Evolutionary conservation across 2,113 vertebrate species (phyloP).

Genomic region (Oreochromis tanganicae): DNA sequence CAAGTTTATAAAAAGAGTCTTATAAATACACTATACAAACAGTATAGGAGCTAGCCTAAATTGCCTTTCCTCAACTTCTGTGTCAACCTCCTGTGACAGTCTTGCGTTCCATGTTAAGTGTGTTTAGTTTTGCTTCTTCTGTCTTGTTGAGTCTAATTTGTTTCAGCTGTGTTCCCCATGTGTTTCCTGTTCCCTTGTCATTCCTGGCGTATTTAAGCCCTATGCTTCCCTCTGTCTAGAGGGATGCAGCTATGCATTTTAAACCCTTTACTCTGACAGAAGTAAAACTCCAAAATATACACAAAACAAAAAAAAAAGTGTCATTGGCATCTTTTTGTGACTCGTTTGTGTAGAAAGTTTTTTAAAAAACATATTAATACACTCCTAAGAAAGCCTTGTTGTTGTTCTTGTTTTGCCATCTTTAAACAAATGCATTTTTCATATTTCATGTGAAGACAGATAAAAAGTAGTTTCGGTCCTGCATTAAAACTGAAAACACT

Average conservation of each 20-base stretch:
- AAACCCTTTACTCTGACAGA: neutral
- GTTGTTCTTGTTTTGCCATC: neutral
- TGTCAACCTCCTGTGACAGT: neutral
- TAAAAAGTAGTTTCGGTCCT: neutral
- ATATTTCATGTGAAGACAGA: neutral
- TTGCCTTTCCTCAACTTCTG: neutral
- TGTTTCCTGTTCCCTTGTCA: neutral
- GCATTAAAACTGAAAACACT: neutral
- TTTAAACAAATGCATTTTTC: neutral
- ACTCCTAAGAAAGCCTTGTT: neutral
- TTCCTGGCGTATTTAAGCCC: neutral
- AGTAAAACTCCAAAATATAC: neutral
- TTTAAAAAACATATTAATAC: neutral
- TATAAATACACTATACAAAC: neutral
- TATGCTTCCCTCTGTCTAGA: neutral
- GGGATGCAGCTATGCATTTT: neutral
- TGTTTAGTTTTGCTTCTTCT: neutral
- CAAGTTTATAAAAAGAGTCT: neutral
- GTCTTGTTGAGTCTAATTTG: neutral
- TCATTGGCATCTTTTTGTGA: neutral
- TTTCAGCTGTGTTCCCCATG: neutral
- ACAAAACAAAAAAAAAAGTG: neutral
- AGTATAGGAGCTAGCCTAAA: neutral
- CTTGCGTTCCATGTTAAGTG: neutral
- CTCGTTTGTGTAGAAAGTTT: neutral